Base-by-base conservation (phyloP, 1,140 invertebrate species). In the Colletes latitarsis region DNA sequence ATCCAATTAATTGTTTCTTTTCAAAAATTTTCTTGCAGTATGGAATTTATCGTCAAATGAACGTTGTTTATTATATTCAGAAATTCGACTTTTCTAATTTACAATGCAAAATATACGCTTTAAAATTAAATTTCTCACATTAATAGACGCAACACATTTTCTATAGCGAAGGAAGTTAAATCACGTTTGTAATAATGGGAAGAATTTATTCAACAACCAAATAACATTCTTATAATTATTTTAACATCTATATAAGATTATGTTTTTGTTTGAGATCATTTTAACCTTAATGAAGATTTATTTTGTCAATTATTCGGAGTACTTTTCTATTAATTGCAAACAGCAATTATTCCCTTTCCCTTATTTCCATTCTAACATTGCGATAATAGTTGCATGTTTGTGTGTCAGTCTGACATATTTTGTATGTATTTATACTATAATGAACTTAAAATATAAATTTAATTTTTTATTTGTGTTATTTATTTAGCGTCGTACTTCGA, bases 371-470 rank as follows among this genome's bases (percentile, higher is more conserved):
- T 58, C 10, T 46, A 41, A 19, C 30, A 57, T 74, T n/a, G 9
- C 9, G 41, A 14, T 19, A 52, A 14, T 60, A 46, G 46, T 77
- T 67, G 43, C 9, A 52, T 41, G 39, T 74, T 21, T 46, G 41
- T 39, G 49, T 10, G 6, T 55, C 19, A 53, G 15, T 21, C 62
- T 21, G 21, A 72, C 52, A 53, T 30, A 30, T 63, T 30, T 73
- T 52, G 15, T 64, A 64, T 79, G 12, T 79, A 49, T 15, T 14
- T 57, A 57, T 53, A 52, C 41, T 64, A 64, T 63, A 73, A 3
- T 46, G 19, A 17, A 58, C 1, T 21, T 79, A 55, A 9, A 73
- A 78, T 78, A 77, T 39, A 79, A 15, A 66, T 64, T 72, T 71
- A 8, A 52, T 70, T 70, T 21, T 30, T 41, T 21, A 71, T 39